Evolutionary conservation across 64 coral and sea anemone genomes (phyloP).

Genomic region (Trachythela sp.): DNA sequence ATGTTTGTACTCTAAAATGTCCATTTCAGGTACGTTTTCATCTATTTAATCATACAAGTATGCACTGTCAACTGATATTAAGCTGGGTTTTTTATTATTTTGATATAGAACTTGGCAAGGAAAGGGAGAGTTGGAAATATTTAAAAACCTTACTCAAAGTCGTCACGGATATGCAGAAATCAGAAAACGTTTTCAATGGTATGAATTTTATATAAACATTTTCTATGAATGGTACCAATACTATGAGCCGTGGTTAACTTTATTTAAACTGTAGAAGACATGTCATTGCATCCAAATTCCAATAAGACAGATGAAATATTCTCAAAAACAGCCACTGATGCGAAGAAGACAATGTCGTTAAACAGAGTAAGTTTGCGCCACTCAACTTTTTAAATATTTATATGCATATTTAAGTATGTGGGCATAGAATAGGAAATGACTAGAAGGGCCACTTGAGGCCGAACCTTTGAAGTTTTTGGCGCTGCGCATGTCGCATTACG

Average conservation of each 20-base stretch:
- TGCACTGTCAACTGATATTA: not conserved
- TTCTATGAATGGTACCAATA: too few species aligned
- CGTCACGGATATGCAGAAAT: not conserved
- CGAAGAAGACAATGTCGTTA: not conserved
- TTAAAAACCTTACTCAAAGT: conserved; percentile 21
- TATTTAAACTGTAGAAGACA: not conserved
- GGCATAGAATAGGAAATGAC: too few species aligned
- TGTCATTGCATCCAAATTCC: not conserved
- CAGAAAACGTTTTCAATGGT: not conserved
- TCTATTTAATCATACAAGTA: not conserved
- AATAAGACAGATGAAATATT: not conserved
- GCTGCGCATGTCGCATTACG: too few species aligned
- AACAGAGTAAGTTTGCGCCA: not conserved
- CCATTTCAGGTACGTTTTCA: not conserved
- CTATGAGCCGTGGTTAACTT: too few species aligned
- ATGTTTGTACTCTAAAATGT: not conserved
- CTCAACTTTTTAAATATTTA: too few species aligned
- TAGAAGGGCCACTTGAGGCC: too few species aligned
- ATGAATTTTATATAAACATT: not conserved
- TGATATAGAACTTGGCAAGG: not conserved
- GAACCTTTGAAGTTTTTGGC: too few species aligned
- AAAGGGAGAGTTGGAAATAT: not conserved
- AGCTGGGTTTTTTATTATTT: not conserved
- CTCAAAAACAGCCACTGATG: not conserved
- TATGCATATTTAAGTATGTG: too few species aligned